Evolutionary conservation across 2,113 vertebrate species (phyloP), one percentile per base, ranked within the genome.

Genomic region (Euleptes europaea): DNA sequence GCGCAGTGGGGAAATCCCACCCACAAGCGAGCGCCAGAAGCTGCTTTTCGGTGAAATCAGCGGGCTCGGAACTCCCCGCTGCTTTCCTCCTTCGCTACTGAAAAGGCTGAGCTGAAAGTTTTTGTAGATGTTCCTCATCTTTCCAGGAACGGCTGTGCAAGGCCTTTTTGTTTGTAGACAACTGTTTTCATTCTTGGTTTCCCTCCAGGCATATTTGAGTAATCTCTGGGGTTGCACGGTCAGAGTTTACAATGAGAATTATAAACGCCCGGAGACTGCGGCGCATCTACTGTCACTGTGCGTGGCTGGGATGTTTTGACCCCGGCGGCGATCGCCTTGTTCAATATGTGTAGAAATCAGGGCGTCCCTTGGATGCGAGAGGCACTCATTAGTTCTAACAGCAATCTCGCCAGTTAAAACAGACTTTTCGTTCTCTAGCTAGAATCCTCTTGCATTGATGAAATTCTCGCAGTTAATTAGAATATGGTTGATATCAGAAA

Each of bases 151-250:
- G 85, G 60, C 33, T 81, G 73, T 86, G 86, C 86, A 86, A 76
- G 60, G 42, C 42, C 90, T 90, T 90, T 93, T 88, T 94, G 88
- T 93, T 93, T 19, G 54, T 92, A 89, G 92, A 91, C 88, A 93
- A 89, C 88, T 86, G 82, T 77, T 71, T 23, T 86, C 85, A 84
- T 86, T 90, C 72, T 93, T 91, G 38, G 33, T 51, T 90, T 89
- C 79, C 85, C 35, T 84, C 63, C 78, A 88, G 81, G 49, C 76
- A 42, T 7, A 71, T 83, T 75, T 86, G 69, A 83, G 85, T 79
- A 83, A 87, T 71, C 6, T 9, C 26, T 5, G 26, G 26, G 60
- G 60, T 63, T 63, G 60, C 26, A 2, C 26, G 26, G 60, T 63
- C 26, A 63, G 60, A 63, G 60, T 63, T 63, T 28, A 63, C n/a